Conservation (phyloP, 2,113 vertebrate genomes). For the Hippocampus barbouri region DNA sequence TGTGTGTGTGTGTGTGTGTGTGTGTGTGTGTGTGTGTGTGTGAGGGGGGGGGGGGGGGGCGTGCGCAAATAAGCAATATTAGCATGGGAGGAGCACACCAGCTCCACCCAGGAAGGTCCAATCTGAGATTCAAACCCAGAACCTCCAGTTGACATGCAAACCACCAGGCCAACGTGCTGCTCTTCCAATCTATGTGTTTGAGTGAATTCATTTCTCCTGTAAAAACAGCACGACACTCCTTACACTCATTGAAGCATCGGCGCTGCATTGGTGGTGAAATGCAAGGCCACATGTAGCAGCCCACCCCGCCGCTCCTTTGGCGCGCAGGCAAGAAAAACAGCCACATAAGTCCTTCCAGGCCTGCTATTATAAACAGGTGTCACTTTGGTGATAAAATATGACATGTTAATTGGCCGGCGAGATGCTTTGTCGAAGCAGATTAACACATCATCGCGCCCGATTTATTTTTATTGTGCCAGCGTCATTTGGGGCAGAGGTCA, state of each 20-base stretch:
- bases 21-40: too few relatives aligned
- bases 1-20: too few relatives aligned
- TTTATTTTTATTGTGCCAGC: slow-evolving; percentile 69
- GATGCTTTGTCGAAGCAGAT: slow-evolving; percentile 70
- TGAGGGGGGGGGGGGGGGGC: too few relatives aligned
- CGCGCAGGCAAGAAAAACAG: slow-evolving; percentile 61
- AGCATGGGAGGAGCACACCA: too few relatives aligned
- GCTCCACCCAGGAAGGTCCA: too few relatives aligned
- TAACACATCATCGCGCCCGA: slow-evolving; percentile 70
- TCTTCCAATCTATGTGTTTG: slow-evolving; percentile 42
- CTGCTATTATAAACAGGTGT: slow-evolving; percentile 76
- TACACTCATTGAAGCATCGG: slow-evolving; percentile 36
- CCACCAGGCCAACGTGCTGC: background rate
- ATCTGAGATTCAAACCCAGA: background rate
- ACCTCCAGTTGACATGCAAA: background rate
- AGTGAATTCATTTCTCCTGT: slow-evolving; percentile 40
- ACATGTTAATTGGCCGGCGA: slow-evolving; percentile 71
- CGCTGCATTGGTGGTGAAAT: slow-evolving; percentile 36
- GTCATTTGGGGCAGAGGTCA: slow-evolving; percentile 51
- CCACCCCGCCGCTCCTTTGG: slow-evolving; percentile 35
- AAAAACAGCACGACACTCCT: slow-evolving; percentile 39
- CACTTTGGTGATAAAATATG: slow-evolving; percentile 74
- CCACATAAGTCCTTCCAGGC: slow-evolving; percentile 66
- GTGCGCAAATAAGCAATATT: too few relatives aligned
- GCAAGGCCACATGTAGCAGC: slow-evolving; percentile 37